These are phyloP conservation scores for Columba guinea DNA, from an alignment of 2,797 vertebrate genomes.

Conservation along the genomic window DNA sequence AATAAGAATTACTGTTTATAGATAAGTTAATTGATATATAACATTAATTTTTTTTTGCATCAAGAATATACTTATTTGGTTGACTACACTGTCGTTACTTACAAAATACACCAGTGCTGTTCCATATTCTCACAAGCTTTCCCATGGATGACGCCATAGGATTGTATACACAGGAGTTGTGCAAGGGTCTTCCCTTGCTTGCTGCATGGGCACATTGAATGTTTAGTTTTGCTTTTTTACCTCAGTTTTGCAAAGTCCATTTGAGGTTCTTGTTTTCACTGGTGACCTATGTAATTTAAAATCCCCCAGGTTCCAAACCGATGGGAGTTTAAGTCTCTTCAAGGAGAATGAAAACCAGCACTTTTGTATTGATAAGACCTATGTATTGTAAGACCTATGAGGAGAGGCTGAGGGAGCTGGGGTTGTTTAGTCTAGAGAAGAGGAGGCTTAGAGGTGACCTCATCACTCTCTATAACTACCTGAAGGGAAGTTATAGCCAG, in stretches of 20 bases:
- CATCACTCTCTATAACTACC: too few relatives aligned
- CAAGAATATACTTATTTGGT: neutral
- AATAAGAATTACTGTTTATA: neutral
- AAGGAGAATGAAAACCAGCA: neutral
- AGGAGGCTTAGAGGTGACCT: too few relatives aligned
- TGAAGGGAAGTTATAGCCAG: too few relatives aligned
- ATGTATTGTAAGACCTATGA: too few relatives aligned
- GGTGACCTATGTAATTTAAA: neutral
- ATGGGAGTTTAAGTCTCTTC: neutral
- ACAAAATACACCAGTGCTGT: neutral
- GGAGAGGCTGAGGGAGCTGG: too few relatives aligned
- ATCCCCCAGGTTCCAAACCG: neutral
- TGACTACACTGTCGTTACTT: neutral
- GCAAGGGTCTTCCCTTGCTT: neutral
- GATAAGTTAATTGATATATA: neutral
- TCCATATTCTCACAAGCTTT: neutral
- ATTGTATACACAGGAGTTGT: neutral
- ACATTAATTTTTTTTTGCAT: neutral
- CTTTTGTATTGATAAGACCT: neutral
- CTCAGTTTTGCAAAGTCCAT: neutral
- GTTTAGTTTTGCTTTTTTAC: slow-evolving; percentile 8
- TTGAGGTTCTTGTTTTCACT: neutral
- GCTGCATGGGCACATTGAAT: neutral
- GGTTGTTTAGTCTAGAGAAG: too few relatives aligned
- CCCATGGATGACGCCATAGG: accelerated